Evolutionary conservation across 2,113 vertebrate species (phyloP), one percentile per base, ranked within the genome.

Genomic region (Phoxinus phoxinus): DNA sequence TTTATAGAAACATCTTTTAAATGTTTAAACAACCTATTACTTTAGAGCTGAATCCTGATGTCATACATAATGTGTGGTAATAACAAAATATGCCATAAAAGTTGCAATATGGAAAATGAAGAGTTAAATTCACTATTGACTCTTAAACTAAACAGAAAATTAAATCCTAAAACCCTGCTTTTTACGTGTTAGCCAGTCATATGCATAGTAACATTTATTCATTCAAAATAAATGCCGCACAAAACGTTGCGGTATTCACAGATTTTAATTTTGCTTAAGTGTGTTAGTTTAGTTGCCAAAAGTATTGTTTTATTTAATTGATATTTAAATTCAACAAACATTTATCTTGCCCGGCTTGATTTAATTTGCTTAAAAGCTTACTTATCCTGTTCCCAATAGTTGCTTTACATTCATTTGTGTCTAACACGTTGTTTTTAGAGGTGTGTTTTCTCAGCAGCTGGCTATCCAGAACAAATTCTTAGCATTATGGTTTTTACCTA

Each of bases 271-370:
- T 48, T 51, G 19, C 37, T 11, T 48, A 65, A 32, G 21, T n/a
- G 27, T 69, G 61, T 82, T 69, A 69, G 27, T 48, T 65, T 30
- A 81, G 35, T 79, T 79, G 53, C 76, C 51, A 13, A 59, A 59
- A 78, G 19, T 79, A 79, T 17, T 65, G 37, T 44, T 63, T 65
- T 19, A 63, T 27, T 63, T 15, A 63, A 27, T 11, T 27, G 10
- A 11, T 44, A 27, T 46, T 74, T 46, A 23, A 74, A 4, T 41
- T 74, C 59, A 61, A 46, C 71, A 73, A 73, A 27, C 69, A 44
- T 12, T 44, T 73, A 44, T 44, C 71, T 79, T 61, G 58, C 35
- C 58, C 41, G 23, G 56, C 37, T 44, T 80, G 77, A 30, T 65
- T 81, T 44, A 3, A 65, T 11, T 46, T 61, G 58, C 63, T 81